Percentiles rank a stretch among this genome's conserved stretches.
phyloP scores from a whole-genome alignment of 2,113 vertebrate species.

The Hydropotes inermis region DNA sequence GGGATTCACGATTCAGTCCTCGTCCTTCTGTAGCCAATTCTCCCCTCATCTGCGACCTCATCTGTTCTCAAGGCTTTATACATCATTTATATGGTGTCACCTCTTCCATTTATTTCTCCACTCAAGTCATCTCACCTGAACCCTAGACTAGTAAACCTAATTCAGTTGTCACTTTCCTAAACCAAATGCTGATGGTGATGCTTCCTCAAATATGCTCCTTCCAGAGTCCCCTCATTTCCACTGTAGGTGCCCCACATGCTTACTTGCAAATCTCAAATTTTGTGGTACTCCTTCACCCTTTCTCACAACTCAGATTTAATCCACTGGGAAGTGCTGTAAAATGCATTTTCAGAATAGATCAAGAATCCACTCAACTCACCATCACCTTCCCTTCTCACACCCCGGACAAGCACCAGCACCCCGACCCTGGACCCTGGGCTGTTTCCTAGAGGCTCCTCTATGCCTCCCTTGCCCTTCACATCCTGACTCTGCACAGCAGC shows the following conservation, averaged over 20 bases:
- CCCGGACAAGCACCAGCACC: too few relatives aligned
- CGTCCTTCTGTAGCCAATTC: background rate
- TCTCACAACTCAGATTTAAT: background rate
- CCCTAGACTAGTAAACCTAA: background rate
- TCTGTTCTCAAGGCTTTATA: background rate
- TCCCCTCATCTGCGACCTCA: background rate
- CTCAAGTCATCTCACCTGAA: background rate
- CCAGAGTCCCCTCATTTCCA: background rate
- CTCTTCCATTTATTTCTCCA: background rate
- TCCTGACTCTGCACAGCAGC: background rate
- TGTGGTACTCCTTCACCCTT: rapidly evolving
- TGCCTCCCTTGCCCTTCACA: rapidly evolving
- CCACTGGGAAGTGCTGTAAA: background rate
- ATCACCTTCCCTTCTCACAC: background rate
- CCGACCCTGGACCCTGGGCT: background rate
- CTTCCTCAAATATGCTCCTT: background rate
- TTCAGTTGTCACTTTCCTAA: background rate
- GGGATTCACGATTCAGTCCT: background rate
- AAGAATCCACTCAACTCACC: background rate
- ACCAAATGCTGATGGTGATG: too few relatives aligned
- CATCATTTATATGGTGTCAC: background rate
- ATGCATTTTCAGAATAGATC: background rate
- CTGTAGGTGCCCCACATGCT: background rate
- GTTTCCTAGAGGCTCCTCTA: background rate
- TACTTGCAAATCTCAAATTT: background rate